These are phyloP conservation scores for Hirtodrosophila trivittata DNA, from an alignment of 2,888 invertebrate genomes.

Conservation along the genomic window DNA sequence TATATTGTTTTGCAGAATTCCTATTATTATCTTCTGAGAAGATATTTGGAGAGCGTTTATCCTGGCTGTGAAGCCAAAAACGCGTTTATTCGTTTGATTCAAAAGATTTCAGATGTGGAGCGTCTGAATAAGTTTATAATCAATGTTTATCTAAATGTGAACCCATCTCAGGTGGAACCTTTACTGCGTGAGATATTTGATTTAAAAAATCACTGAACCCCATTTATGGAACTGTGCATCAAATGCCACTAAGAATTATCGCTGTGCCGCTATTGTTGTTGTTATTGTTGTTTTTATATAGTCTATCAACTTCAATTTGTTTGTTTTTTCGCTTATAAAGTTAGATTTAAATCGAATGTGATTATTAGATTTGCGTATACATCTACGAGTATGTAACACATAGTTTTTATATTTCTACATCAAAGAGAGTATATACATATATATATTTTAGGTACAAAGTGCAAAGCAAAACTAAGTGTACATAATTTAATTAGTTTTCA, in stretches of 20 bases:
- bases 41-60: slow-evolving; percentile 93
- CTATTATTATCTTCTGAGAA: slow-evolving; percentile 93
- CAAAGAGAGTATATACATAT: slow-evolving; percentile 64
- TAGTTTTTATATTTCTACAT: slow-evolving; percentile 78
- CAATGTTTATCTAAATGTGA: slow-evolving; percentile 95
- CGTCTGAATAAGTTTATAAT: slow-evolving; percentile 96
- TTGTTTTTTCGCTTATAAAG: slow-evolving; percentile 70
- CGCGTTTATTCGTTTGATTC: slow-evolving; percentile 93
- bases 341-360: slow-evolving; percentile 74
- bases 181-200: slow-evolving; percentile 97
- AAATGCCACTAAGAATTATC: slow-evolving; percentile 53
- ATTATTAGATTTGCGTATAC: slow-evolving; percentile 74
- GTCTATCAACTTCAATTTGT: slow-evolving; percentile 56
- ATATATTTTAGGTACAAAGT: slow-evolving; percentile 66
- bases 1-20: slow-evolving; percentile 87
- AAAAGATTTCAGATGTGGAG: slow-evolving; percentile 95
- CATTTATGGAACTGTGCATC: slow-evolving; percentile 48
- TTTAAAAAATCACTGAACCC: slow-evolving; percentile 87
- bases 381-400: slow-evolving; percentile 49
- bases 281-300: slow-evolving; percentile 47
- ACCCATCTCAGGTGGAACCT: slow-evolving; percentile 95
- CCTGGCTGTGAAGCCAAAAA: slow-evolving; percentile 94
- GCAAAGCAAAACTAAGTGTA: slow-evolving; percentile 71
- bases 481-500: slow-evolving; percentile 69
- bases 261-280: slow-evolving; percentile 62